Conservation (phyloP, 2,113 vertebrate species). For the Falcunculus frontatus region DNA sequence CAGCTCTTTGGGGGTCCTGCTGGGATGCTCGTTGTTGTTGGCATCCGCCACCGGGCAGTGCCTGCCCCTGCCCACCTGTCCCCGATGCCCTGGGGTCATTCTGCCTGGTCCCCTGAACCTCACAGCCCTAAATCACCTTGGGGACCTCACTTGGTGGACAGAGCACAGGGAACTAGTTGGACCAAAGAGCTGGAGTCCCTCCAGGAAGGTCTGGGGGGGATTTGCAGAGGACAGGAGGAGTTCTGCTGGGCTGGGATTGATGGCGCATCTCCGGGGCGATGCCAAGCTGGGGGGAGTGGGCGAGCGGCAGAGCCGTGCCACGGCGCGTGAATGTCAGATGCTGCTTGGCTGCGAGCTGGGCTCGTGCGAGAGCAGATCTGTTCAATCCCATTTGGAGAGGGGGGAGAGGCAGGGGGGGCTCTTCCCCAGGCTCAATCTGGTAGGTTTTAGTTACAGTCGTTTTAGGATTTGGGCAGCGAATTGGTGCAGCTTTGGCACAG, state of each 20-base stretch:
- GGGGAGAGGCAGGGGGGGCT: background rate
- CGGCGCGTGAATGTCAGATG: slow-evolving; percentile 41
- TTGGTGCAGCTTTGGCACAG: slow-evolving; percentile 28
- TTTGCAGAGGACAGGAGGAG: background rate
- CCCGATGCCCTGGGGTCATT: background rate
- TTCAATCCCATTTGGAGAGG: slow-evolving; percentile 42
- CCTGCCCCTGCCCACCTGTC: background rate
- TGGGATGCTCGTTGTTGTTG: background rate
- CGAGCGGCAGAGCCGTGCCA: slow-evolving; percentile 38
- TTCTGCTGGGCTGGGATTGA: background rate
- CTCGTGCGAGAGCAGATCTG: slow-evolving; percentile 24
- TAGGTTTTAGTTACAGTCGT: slow-evolving; percentile 52
- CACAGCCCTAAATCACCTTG: background rate
- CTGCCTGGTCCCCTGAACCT: background rate
- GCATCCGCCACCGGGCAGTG: fast-evolving
- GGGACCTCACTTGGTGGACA: background rate
- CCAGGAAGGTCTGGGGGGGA: background rate
- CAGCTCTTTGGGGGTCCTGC: background rate
- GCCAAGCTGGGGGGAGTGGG: slow-evolving; percentile 29
- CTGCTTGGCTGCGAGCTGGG: slow-evolving; percentile 42
- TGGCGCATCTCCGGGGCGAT: background rate
- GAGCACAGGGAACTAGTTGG: fast-evolving
- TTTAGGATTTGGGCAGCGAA: slow-evolving; percentile 48
- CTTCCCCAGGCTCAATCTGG: slow-evolving; percentile 35
- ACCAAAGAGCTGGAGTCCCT: background rate